Base-by-base conservation (phyloP, 2,888 invertebrate genomes). In the Dasypolia templi region DNA sequence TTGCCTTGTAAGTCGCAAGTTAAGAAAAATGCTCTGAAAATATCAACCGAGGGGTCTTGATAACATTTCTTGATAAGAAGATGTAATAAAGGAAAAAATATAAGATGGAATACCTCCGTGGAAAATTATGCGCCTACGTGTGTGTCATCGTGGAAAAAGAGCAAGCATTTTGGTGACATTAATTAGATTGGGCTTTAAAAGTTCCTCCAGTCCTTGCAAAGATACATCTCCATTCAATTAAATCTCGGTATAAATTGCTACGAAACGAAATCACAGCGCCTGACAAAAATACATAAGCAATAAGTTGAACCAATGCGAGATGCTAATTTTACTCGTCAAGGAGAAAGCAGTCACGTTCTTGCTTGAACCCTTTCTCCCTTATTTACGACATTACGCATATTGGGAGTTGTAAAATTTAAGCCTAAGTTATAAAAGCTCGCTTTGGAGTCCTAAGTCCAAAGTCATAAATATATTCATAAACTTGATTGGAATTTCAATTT, bases 391-490 rank as follows among this genome's bases (percentile, higher is more conserved):
- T 61, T 65, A 75, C 75, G 79, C 84, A 71, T 87, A 87, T 82
- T 81, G 78, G 77, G 80, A 64, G 84, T 78, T 78, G 78, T 86
- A 79, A 85, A 85, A 83, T 81, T 83, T 87, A 63, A 87, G 75
- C 72, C 75, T 61, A 56, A 76, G 78, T 62, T 82, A 86, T 86
- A 86, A 84, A 86, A 84, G 32, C 71, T 29, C 58, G 62, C 62
- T 86, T 82, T 75, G 63, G 70, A 81, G 66, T 84, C 61, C 65
- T 68, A 65, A 81, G 67, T 83, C 65, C 51, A 58, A 81, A 65
- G 64, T 81, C 70, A 84, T 86, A 84, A 85, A 84, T 87, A 87
- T 84, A 87, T 86, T 79, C 64, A 81, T 85, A 79, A 83, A 83
- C 75, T 73, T 77, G 86, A 80, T 81, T 81, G 69, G 75, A 83